These are phyloP conservation scores for Coecobrya sp. DNA, from an alignment of 2,888 invertebrate species.

Conservation along the genomic window DNA sequence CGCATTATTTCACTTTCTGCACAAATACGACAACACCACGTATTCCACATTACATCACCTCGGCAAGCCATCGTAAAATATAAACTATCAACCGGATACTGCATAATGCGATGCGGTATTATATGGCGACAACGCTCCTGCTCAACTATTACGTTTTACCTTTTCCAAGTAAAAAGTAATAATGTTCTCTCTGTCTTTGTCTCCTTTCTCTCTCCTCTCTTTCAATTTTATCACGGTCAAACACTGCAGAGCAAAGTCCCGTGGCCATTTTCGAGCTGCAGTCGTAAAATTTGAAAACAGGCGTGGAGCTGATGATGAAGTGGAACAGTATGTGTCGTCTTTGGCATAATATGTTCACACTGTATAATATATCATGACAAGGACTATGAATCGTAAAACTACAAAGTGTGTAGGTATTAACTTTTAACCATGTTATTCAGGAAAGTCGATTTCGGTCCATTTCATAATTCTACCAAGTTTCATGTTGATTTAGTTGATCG, in stretches of 20 bases:
- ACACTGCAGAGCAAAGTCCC: neutral
- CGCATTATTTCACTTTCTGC: conserved; percentile 12
- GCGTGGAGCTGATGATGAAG: neutral
- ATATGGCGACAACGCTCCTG: neutral
- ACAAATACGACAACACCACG: neutral
- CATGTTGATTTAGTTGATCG: neutral
- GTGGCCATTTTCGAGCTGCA: neutral
- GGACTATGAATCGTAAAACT: neutral
- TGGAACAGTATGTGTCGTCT: neutral
- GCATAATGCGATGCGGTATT: neutral
- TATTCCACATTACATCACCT: neutral
- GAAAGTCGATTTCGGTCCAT: neutral
- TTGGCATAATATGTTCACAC: neutral
- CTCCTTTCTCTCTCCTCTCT: neutral
- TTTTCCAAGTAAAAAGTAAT: neutral
- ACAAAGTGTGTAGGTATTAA: too few species aligned
- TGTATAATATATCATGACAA: neutral
- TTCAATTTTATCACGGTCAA: conserved; percentile 10
- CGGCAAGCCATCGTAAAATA: conserved; percentile 14
- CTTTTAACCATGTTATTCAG: neutral
- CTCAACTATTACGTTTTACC: neutral
- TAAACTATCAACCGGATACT: neutral
- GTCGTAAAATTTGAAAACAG: conserved; percentile 17
- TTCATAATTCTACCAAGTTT: neutral
- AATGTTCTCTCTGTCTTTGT: neutral